Evolutionary conservation across 2,888 invertebrate genomes (phyloP).

Genomic region (Sinhomidia bicolor): DNA sequence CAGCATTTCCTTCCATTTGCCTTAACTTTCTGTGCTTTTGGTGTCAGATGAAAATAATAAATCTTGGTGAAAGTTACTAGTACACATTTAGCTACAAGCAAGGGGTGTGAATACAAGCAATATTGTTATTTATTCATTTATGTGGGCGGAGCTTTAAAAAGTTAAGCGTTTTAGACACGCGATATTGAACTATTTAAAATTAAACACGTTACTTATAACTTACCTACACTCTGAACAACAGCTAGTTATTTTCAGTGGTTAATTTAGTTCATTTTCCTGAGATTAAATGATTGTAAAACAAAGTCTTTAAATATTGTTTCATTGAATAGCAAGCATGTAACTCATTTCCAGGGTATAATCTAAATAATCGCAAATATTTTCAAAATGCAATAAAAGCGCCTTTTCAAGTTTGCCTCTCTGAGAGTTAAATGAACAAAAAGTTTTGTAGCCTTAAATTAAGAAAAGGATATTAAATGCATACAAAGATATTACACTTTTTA

Average conservation of each 20-base stretch:
- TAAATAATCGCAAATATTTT: too few relatives aligned
- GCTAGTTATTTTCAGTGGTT: background rate
- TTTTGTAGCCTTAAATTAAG: too few relatives aligned
- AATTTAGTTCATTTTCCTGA: background rate
- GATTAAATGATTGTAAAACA: too few relatives aligned
- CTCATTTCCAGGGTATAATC: too few relatives aligned
- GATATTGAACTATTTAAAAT: background rate
- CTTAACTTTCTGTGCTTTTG: background rate
- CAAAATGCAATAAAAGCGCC: too few relatives aligned
- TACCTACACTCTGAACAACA: background rate
- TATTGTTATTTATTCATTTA: background rate
- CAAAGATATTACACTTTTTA: too few relatives aligned
- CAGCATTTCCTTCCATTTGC: slow-evolving; percentile 1
- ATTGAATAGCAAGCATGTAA: too few relatives aligned
- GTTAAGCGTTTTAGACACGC: background rate
- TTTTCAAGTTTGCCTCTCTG: too few relatives aligned
- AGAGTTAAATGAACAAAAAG: too few relatives aligned
- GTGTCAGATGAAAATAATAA: slow-evolving; percentile 37
- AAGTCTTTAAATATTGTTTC: too few relatives aligned
- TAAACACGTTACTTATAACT: background rate
- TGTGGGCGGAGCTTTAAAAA: background rate
- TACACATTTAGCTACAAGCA: background rate
- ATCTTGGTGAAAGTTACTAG: background rate
- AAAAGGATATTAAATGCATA: too few relatives aligned
- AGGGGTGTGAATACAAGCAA: background rate